Evolutionary conservation across 2,113 vertebrate genomes (phyloP).

Genomic region (Antigone vipio): DNA sequence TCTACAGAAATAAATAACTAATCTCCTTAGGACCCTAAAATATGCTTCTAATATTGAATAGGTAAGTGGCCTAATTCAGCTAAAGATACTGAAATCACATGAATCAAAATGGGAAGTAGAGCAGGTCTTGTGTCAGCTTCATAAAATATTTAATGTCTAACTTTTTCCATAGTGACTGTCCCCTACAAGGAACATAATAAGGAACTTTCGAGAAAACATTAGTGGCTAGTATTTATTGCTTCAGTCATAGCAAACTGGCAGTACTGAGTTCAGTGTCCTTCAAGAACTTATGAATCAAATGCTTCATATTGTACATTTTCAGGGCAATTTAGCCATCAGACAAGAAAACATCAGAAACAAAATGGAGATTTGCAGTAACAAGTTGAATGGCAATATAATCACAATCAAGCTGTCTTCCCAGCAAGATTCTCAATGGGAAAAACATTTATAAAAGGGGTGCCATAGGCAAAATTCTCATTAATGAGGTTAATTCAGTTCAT

Average conservation of each 20-base stretch:
- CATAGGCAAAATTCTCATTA: slow-evolving; percentile 37
- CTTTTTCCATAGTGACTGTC: background rate
- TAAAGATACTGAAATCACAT: background rate
- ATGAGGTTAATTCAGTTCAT: slow-evolving; percentile 41
- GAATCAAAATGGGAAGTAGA: background rate
- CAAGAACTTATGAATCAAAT: background rate
- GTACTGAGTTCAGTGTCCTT: background rate
- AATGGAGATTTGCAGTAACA: background rate
- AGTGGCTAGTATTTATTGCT: background rate
- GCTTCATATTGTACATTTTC: background rate
- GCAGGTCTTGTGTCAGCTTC: background rate
- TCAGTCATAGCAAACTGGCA: background rate
- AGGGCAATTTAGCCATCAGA: background rate
- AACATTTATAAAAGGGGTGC: background rate
- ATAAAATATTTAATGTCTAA: background rate
- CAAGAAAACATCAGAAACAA: slow-evolving; percentile 5
- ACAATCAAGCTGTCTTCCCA: slow-evolving; percentile 33
- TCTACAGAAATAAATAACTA: background rate
- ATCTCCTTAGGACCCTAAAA: background rate
- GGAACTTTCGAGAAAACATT: background rate
- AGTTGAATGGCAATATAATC: slow-evolving; percentile 14
- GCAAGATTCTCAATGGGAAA: slow-evolving; percentile 10
- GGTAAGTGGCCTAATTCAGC: background rate
- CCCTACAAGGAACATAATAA: background rate
- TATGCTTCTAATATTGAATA: background rate